A percentile compares a stretch with the other conserved stretches of the same genome.
Evolutionary conservation across 2,113 vertebrate species (phyloP).

Genomic region (Hystrix cristata): DNA sequence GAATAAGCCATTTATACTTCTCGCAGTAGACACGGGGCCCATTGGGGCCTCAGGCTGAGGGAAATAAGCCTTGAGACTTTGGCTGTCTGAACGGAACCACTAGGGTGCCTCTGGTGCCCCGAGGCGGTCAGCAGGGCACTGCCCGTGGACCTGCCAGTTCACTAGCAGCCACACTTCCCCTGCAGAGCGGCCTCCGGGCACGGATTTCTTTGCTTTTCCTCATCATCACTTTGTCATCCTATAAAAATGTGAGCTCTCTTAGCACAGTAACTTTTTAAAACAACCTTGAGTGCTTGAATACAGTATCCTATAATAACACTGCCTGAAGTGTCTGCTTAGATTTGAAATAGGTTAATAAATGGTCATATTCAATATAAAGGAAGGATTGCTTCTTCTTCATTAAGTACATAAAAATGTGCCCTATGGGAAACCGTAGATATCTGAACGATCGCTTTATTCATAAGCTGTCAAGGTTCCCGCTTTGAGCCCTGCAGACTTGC

Average conservation of each 20-base stretch:
- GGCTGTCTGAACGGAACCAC: neutral
- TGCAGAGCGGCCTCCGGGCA: neutral
- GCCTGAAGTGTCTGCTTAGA: neutral
- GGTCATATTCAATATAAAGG: neutral
- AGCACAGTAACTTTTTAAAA: neutral
- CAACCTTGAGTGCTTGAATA: neutral
- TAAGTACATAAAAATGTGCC: constrained; percentile 26
- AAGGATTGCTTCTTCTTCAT: constrained; percentile 45
- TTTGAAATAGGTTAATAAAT: constrained; percentile 40
- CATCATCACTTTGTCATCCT: constrained; percentile 35
- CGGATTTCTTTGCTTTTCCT: constrained; percentile 13
- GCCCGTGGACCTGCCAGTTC: neutral
- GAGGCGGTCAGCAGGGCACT: neutral
- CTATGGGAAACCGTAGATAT: neutral
- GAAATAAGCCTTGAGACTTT: neutral
- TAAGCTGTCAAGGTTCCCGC: neutral
- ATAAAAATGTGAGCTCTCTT: constrained; percentile 32
- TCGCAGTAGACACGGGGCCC: constrained; percentile 17
- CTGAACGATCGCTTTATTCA: neutral
- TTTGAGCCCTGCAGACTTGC: accelerated
- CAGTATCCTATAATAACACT: neutral
- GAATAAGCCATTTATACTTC: constrained; percentile 57
- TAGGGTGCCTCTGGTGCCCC: neutral
- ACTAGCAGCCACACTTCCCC: neutral
- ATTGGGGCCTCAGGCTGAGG: neutral